Percentiles rank a stretch among this genome's conserved stretches.
Conservation (phyloP, 1,140 invertebrate species). For the Berghia stephanieae region DNA sequence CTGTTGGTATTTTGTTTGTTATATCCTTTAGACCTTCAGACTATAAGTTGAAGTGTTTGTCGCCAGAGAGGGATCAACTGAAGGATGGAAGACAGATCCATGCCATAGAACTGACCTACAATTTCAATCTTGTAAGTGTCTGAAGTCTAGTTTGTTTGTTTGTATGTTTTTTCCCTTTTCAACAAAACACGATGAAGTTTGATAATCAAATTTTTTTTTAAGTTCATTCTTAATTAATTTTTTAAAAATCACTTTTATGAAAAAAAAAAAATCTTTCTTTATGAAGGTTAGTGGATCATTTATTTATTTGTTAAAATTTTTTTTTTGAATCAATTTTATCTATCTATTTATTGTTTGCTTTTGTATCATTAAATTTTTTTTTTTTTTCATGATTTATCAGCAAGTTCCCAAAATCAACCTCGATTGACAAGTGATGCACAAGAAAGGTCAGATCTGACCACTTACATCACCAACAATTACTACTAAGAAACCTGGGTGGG, state of each 20-base stretch:
- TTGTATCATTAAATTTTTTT: not conserved
- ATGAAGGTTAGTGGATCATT: not conserved
- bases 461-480: too few species aligned
- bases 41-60: constrained; percentile 78
- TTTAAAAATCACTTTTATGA: not conserved
- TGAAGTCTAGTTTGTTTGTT: not conserved
- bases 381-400: too few species aligned
- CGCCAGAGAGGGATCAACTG: constrained; percentile 79
- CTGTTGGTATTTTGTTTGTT: constrained; percentile 13
- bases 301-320: too few species aligned
- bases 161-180: too few species aligned
- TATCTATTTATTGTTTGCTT: not conserved
- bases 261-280: not conserved
- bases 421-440: too few species aligned
- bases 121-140: constrained; percentile 76
- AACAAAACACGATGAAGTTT: too few species aligned
- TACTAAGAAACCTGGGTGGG: too few species aligned
- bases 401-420: too few species aligned
- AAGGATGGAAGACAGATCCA: constrained; percentile 88
- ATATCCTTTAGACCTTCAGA: constrained; percentile 76
- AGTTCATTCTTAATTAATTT: not conserved
- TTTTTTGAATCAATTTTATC: too few species aligned
- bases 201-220: too few species aligned
- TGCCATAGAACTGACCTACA: constrained; percentile 86
- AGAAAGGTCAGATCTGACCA: too few species aligned